Conservation (phyloP, 2,797 vertebrate species). For the Synanceia verrucosa region DNA sequence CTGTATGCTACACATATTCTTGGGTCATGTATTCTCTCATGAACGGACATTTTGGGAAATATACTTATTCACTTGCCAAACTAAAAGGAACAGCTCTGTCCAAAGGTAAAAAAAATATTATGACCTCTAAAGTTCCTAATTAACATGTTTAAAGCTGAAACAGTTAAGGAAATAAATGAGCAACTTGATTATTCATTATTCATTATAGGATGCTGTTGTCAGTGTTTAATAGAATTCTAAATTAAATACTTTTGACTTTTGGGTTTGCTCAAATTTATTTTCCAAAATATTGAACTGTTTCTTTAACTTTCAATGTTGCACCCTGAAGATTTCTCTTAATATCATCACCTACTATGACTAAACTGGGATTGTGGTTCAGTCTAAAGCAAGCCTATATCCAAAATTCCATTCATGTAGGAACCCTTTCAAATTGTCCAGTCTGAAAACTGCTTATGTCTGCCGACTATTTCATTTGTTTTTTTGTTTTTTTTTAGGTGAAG, state of each 20-base stretch:
- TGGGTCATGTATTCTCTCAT: neutral
- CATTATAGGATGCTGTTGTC: neutral
- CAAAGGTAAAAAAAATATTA: neutral
- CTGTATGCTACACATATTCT: too few relatives aligned
- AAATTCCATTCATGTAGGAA: neutral
- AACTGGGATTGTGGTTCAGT: neutral
- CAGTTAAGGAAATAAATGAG: neutral
- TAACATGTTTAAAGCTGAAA: neutral
- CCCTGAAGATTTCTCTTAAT: neutral
- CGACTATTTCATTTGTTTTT: slow-evolving; percentile 19
- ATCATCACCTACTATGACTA: neutral
- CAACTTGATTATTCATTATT: neutral
- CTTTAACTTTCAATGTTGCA: neutral
- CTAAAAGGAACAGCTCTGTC: neutral
- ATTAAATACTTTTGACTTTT: neutral
- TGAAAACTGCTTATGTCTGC: neutral
- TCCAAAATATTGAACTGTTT: neutral
- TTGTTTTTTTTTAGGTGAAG: slow-evolving; percentile 81
- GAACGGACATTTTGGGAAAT: neutral
- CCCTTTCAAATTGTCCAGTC: neutral
- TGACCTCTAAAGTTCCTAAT: neutral
- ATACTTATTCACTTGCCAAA: neutral
- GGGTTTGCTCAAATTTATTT: too few relatives aligned
- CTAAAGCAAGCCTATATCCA: neutral
- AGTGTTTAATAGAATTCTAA: neutral